Evolutionary conservation across 2,797 vertebrate genomes (phyloP), one percentile per base, ranked within the genome.

Genomic region (Pantherophis alleghaniensis): DNA sequence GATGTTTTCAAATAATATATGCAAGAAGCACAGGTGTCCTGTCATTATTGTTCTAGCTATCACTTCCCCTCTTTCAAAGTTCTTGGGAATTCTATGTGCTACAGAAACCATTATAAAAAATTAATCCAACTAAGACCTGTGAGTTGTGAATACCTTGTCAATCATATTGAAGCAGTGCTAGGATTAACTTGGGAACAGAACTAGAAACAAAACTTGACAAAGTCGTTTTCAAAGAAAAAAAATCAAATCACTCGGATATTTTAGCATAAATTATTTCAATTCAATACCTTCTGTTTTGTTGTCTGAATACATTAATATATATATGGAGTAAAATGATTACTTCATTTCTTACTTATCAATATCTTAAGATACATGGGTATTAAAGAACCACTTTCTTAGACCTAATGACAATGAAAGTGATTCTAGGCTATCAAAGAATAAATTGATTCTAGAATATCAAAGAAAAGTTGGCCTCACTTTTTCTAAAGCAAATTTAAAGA

Each of bases 101-200:
- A 96, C 94, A 94, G 95, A 97, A 96, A 96, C 94, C 60, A 96
- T 92, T 1, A 89, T 32, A 37, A 74, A 96, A 96, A 96, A 94
- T 55, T 74, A 95, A 95, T 95, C 93, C 94, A 96, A 95, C 93
- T 90, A 22, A 94, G 86, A 86, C 55, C 94, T 91, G 94, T 91
- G 95, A 96, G 93, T 93, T 93, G 59, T 16, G 14, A 22, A 55
- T 37, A 55, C 22, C 69, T 90, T 66, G 59, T 90, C 88, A 92
- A 56, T 90, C 88, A 63, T 42, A 53, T 28, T 63, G 88, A 92
- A 61, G 12, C 47, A 86, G 28, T 89, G 47, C 26, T 56, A 93
- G 88, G 95, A 94, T 92, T 92, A 94, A 57, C 0, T 0, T 93
- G 94, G 69, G 89, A 95, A 88, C 47, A 94, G 69, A 95, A 92